Evolutionary conservation across 1,140 invertebrate species (phyloP), one percentile per base, ranked within the genome.

Genomic region (Thaumetopoea pityocampa): DNA sequence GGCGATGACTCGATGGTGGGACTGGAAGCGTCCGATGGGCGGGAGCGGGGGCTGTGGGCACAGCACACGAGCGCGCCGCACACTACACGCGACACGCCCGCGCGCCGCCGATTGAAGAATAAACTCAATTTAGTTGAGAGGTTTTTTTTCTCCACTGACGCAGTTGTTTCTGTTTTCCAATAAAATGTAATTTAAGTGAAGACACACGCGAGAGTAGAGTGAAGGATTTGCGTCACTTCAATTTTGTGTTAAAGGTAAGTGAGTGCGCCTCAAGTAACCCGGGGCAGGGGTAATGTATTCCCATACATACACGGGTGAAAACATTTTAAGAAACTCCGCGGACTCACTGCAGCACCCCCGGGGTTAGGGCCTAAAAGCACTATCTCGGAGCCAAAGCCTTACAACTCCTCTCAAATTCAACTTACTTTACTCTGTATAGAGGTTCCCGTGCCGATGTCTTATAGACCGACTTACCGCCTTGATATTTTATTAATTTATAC

Each of bases 351-450:
- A 78, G 74, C 74, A 78, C 80, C 80, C 80, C 62, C 60, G 79
- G 79, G 79, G 79, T 76, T 83, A 83, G 77, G 74, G 77, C 77
- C 80, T 84, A 84, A 84, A 84, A 84, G 80, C 80, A 84, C 80
- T 81, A 84, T 84, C 80, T 78, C 76, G 47, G 63, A 79, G 74
- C 68, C 77, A 81, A 80, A 84, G 80, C 80, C 78, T 78, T 81
- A 84, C 77, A 84, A 81, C 77, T 84, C 77, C 80, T 80, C 77
- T 84, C 80, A 72, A 84, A 84, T 84, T 84, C 77, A 77, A 84
- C 71, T 81, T 84, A 79, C 79, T 83, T 83, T 79, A 59, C 72
- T 73, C 73, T 62, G 60, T 67, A 57, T 67, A 56, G 58, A 74
- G 66, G 59, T 71, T 55, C 66, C 60, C 60, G 64, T 59, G 53